These are phyloP conservation scores for Oasisia sp. DNA, from an alignment of 2,888 invertebrate species.

Conservation along the genomic window DNA sequence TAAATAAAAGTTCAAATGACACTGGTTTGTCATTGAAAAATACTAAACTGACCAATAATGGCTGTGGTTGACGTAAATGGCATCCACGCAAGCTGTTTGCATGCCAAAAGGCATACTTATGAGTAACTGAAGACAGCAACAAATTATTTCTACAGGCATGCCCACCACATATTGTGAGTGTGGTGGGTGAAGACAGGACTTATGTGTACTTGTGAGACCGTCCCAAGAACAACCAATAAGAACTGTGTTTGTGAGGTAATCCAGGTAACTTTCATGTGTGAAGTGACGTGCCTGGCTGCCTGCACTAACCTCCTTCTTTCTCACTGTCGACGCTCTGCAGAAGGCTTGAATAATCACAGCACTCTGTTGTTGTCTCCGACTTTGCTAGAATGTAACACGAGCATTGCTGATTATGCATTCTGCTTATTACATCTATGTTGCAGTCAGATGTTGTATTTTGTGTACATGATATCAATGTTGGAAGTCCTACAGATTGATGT, in stretches of 20 bases:
- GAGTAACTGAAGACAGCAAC: too few relatives aligned
- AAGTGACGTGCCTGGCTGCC: neutral
- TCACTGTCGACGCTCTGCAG: conserved; percentile 53
- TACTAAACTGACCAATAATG: too few relatives aligned
- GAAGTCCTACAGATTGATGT: neutral
- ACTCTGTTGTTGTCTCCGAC: conserved; percentile 79
- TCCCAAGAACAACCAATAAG: too few relatives aligned
- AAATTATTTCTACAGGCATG: too few relatives aligned
- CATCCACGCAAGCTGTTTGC: too few relatives aligned
- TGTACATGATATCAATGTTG: neutral
- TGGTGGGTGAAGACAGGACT: too few relatives aligned
- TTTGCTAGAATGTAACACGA: conserved; percentile 70
- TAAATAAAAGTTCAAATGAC: too few relatives aligned
- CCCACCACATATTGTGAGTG: too few relatives aligned
- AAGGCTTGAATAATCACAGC: conserved; percentile 79
- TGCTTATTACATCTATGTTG: neutral
- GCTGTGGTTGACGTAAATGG: too few relatives aligned
- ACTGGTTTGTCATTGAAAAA: too few relatives aligned
- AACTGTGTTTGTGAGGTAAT: neutral
- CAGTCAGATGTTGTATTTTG: neutral
- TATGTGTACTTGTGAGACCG: too few relatives aligned
- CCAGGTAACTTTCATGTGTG: neutral
- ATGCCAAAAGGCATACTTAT: too few relatives aligned
- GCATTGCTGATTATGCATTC: neutral
- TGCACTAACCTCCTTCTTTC: conserved; percentile 52